Conservation (phyloP, 1,140 invertebrate genomes). For the Hyphantria cunea region DNA sequence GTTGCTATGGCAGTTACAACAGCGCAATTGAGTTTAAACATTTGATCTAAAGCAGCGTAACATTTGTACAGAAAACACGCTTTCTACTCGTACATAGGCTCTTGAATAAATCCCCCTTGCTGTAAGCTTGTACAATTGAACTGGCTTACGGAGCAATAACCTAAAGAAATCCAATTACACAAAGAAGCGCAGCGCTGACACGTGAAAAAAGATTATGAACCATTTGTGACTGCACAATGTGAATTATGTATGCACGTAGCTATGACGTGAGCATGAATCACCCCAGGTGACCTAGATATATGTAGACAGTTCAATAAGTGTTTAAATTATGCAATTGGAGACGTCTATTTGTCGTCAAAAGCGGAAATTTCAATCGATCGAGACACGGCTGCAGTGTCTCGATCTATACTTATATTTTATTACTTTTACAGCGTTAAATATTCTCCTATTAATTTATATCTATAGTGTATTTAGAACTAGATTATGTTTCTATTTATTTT, state of each 20-base stretch:
- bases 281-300: conserved; percentile 44
- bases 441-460: not conserved
- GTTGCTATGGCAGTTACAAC: conserved; percentile 30
- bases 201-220: conserved; percentile 46
- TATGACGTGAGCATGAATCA: conserved; percentile 38
- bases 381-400: not conserved
- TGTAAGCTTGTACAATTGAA: conserved; percentile 23
- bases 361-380: conserved; percentile 31
- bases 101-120: conserved; percentile 20
- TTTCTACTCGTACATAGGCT: conserved; percentile 12
- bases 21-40: conserved; percentile 19
- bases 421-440: too few relatives aligned
- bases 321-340: conserved; percentile 38
- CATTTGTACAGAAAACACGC: conserved; percentile 22
- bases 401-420: conserved; percentile 1
- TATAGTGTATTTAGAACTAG: too few relatives aligned
- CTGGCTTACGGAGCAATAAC: conserved; percentile 43
- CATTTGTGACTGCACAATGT: conserved; percentile 26
- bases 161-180: conserved; percentile 52
- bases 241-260: conserved; percentile 29
- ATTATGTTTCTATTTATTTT: too few relatives aligned
- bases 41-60: conserved; percentile 29
- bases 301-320: conserved; percentile 30
- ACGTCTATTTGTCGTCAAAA: conserved; percentile 27
- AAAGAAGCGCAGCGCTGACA: conserved; percentile 42